Percentiles rank a stretch among this genome's conserved stretches.
Evolutionary conservation across 1,140 invertebrate species (phyloP).

Genomic region (Drosophila aff.): DNA sequence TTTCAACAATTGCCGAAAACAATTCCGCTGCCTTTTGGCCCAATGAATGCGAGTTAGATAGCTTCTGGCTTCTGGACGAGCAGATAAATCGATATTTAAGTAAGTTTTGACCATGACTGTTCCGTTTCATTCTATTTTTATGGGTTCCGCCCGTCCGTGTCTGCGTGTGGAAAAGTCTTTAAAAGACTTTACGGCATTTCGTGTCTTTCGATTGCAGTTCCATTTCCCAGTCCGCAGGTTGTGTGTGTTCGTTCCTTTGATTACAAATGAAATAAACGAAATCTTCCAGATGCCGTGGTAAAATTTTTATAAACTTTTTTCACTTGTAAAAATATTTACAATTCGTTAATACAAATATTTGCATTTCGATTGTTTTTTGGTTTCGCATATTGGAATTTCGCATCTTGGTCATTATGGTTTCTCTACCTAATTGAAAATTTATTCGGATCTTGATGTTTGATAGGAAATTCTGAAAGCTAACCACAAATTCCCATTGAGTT

Average conservation of each 20-base stretch:
- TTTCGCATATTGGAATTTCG: slow-evolving; percentile 1
- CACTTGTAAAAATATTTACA: slow-evolving; percentile 81
- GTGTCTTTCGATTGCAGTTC: slow-evolving; percentile 45
- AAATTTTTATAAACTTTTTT: slow-evolving; percentile 79
- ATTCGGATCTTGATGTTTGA: slow-evolving; percentile 6
- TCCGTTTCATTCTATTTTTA: slow-evolving; percentile 59
- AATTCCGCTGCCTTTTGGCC: slow-evolving; percentile 44
- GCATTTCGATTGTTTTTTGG: slow-evolving; percentile 34
- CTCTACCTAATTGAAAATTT: background rate
- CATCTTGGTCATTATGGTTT: slow-evolving; percentile 1
- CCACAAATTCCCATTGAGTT: background rate
- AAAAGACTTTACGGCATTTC: slow-evolving; percentile 59
- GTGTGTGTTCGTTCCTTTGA: slow-evolving; percentile 62
- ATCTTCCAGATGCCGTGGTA: slow-evolving; percentile 72
- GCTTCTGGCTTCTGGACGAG: slow-evolving; percentile 16
- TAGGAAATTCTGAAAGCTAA: background rate
- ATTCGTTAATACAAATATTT: slow-evolving; percentile 75
- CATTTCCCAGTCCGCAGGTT: slow-evolving; percentile 38
- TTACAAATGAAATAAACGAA: slow-evolving; percentile 82
- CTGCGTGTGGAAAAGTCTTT: slow-evolving; percentile 50
- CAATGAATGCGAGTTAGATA: slow-evolving; percentile 47
- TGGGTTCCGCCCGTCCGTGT: slow-evolving; percentile 19
- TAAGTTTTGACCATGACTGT: slow-evolving; percentile 76
- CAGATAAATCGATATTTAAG: slow-evolving; percentile 76
- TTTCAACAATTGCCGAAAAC: slow-evolving; percentile 74